Percentiles rank a stretch among this genome's conserved stretches.
Evolutionary conservation across 2,113 vertebrate species (phyloP).

Genomic region (Menura novaehollandiae): DNA sequence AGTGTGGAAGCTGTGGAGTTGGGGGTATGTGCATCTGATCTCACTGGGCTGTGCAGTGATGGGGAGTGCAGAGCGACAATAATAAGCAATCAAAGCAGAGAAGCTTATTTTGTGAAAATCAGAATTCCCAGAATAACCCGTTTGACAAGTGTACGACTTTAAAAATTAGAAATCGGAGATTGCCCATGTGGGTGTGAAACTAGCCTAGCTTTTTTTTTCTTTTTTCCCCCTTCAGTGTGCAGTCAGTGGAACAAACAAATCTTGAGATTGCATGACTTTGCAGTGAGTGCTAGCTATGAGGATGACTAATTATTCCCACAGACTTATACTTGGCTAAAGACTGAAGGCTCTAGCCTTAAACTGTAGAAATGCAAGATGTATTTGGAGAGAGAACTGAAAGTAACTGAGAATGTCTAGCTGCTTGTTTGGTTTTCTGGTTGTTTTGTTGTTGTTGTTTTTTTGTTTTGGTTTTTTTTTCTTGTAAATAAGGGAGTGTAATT

Average conservation of each 20-base stretch:
- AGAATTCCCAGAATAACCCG: conserved; percentile 72
- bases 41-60: not conserved
- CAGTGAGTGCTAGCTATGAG: conserved; percentile 38
- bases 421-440: not conserved
- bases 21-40: not conserved
- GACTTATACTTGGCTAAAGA: not conserved
- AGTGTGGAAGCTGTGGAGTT: not conserved
- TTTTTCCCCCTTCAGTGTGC: not conserved
- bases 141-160: conserved; percentile 66
- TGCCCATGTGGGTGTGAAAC: conserved; percentile 47
- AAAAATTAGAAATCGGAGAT: conserved; percentile 29
- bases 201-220: not conserved
- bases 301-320: conserved; percentile 61
- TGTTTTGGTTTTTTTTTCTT: not conserved
- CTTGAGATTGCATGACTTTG: conserved; percentile 49
- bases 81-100: not conserved
- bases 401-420: not conserved
- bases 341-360: not conserved
- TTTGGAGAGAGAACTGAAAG: not conserved
- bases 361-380: not conserved
- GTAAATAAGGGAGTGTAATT: not conserved
- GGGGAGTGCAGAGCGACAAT: not conserved
- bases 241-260: conserved; percentile 46
- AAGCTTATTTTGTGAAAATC: conserved; percentile 50
- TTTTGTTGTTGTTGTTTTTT: not conserved